A percentile compares a stretch with the other conserved stretches of the same genome.
phyloP scores from a whole-genome alignment of 2,888 invertebrate genomes.

The Dryadula phaetusa region DNA sequence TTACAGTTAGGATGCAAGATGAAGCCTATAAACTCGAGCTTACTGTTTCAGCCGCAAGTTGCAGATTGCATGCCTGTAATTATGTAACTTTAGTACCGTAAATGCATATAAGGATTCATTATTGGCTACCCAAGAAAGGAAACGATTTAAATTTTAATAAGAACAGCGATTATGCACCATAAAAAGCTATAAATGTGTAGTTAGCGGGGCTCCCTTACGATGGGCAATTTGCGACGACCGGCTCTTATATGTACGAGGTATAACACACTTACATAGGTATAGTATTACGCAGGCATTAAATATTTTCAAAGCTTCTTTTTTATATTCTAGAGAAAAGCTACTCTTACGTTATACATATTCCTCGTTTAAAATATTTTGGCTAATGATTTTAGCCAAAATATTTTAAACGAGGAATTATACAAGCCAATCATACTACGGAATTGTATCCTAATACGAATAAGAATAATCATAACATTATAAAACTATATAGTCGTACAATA shows the following conservation, averaged over 20 bases:
- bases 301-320: not conserved
- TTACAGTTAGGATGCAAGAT: slow-evolving; percentile 14
- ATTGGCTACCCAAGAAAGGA: slow-evolving; percentile 69
- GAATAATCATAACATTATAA: no score
- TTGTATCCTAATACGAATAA: no score
- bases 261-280: slow-evolving; percentile 15
- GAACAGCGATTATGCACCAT: slow-evolving; percentile 79
- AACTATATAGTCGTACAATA: no score
- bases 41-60: slow-evolving; percentile 24
- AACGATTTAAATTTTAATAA: slow-evolving; percentile 82
- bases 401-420: no score
- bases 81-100: slow-evolving; percentile 48
- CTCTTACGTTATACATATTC: no score
- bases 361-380: no score
- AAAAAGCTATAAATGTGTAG: slow-evolving; percentile 80
- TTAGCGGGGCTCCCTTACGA: slow-evolving; percentile 67
- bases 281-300: slow-evolving; percentile 3
- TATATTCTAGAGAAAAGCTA: not conserved
- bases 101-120: slow-evolving; percentile 57
- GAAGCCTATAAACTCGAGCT: slow-evolving; percentile 16
- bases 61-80: slow-evolving; percentile 30
- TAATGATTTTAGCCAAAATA: no score
- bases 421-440: no score
- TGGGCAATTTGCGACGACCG: slow-evolving; percentile 54
- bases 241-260: slow-evolving; percentile 29